Evolutionary conservation across 2,113 vertebrate species (phyloP).

Genomic region (Oncorhynchus kisutch): DNA sequence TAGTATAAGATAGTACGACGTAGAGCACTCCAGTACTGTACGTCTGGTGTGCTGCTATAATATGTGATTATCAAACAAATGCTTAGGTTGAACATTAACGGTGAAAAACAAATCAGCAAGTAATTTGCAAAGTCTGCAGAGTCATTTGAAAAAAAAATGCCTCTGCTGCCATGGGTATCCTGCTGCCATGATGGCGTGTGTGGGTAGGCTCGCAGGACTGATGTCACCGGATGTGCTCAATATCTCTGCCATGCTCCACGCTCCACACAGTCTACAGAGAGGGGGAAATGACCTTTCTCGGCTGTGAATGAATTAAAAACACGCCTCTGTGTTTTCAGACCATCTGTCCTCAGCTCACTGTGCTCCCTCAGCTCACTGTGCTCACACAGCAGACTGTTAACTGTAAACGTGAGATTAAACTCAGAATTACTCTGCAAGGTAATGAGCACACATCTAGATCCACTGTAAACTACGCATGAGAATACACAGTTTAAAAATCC

Average conservation of each 20-base stretch:
- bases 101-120: background rate
- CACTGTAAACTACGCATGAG: background rate
- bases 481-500: background rate
- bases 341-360: conserved; percentile 19
- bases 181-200: background rate
- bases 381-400: conserved; percentile 1
- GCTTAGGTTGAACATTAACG: background rate
- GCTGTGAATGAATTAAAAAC: conserved; percentile 22
- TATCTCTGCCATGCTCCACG: background rate
- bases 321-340: background rate
- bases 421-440: conserved; percentile 4
- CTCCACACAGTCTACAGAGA: conserved; percentile 2
- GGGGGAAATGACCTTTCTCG: conserved; percentile 14
- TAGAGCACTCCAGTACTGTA: no score
- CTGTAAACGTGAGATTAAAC: conserved; percentile 6
- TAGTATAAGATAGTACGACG: background rate
- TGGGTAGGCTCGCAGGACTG: background rate
- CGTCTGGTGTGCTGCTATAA: no score
- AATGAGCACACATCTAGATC: background rate
- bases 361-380: background rate
- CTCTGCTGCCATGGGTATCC: background rate
- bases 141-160: background rate
- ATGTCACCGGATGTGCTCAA: background rate
- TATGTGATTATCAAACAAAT: background rate
- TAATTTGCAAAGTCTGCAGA: background rate